These are phyloP conservation scores for Acipenser oxyrinchus DNA, from an alignment of 2,797 vertebrate species.

Conservation along the genomic window DNA sequence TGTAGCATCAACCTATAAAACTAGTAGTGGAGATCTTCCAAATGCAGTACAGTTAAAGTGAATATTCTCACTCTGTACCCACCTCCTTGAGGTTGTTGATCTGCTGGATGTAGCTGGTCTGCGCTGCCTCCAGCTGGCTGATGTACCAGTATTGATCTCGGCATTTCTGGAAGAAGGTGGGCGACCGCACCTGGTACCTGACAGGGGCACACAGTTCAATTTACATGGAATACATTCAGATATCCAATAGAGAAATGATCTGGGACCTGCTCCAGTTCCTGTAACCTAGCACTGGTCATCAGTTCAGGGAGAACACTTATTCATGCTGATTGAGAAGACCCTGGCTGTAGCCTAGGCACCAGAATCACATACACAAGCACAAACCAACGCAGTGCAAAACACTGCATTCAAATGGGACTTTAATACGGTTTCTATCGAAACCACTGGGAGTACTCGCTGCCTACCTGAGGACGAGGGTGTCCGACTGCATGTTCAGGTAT, in stretches of 20 bases:
- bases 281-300: no score
- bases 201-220: constrained; percentile 16
- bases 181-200: constrained; percentile 94
- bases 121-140: constrained; percentile 87
- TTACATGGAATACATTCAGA: neutral
- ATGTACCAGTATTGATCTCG: constrained; percentile 98
- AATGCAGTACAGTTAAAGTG: no score
- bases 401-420: neutral
- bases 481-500: constrained; percentile 89
- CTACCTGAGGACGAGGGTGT: constrained; percentile 92
- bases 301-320: neutral
- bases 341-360: constrained; percentile 18
- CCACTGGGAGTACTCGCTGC: neutral
- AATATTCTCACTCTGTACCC: constrained; percentile 10
- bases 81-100: constrained; percentile 98
- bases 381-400: neutral
- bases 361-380: constrained; percentile 1
- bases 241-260: neutral
- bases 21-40: no score
- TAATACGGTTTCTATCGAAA: no score
- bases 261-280: neutral
- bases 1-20: no score
- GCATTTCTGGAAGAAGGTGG: constrained; percentile 97
- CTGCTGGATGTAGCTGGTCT: constrained; percentile 89
- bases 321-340: constrained; percentile 3